phyloP scores from a whole-genome alignment of 2,113 vertebrate species.

The Neolamprologus sp. region DNA sequence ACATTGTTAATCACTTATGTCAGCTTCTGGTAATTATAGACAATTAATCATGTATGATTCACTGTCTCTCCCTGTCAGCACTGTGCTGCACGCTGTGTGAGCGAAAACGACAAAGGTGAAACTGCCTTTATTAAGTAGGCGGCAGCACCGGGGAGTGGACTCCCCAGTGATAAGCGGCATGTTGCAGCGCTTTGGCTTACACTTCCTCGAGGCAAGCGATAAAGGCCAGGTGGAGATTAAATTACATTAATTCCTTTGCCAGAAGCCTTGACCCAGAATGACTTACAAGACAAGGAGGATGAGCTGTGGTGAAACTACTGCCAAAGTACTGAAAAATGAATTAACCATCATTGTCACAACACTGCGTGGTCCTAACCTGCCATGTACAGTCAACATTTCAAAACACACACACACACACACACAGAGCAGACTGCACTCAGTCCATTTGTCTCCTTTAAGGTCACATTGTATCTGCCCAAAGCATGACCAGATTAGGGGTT shows the following conservation, averaged over 20 bases:
- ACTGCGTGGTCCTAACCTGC: neutral
- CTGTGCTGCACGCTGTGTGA: neutral
- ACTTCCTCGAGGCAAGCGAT: conserved; percentile 44
- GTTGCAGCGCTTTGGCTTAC: conserved; percentile 44
- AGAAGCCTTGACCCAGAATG: conserved; percentile 57
- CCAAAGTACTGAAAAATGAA: conserved; percentile 47
- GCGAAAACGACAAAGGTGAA: conserved; percentile 39
- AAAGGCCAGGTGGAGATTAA: conserved; percentile 65
- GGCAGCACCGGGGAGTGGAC: conserved; percentile 43
- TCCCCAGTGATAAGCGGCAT: conserved; percentile 49
- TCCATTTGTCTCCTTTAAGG: neutral
- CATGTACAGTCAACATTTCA: neutral
- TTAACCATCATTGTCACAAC: conserved; percentile 15
- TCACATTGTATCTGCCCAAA: neutral
- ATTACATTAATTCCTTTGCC: conserved; percentile 58
- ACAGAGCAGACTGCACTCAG: neutral
- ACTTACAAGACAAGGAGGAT: conserved; percentile 58
- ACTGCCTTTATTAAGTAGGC: conserved; percentile 31
- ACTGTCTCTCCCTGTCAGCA: conserved; percentile 10
- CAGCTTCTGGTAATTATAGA: conserved; percentile 54
- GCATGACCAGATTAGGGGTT: neutral
- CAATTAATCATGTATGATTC: conserved; percentile 57
- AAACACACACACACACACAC: neutral
- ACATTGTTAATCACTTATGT: conserved; percentile 53
- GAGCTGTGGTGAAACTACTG: conserved; percentile 30